phyloP scores from a whole-genome alignment of 2,797 vertebrate species.

The Alca torda region DNA sequence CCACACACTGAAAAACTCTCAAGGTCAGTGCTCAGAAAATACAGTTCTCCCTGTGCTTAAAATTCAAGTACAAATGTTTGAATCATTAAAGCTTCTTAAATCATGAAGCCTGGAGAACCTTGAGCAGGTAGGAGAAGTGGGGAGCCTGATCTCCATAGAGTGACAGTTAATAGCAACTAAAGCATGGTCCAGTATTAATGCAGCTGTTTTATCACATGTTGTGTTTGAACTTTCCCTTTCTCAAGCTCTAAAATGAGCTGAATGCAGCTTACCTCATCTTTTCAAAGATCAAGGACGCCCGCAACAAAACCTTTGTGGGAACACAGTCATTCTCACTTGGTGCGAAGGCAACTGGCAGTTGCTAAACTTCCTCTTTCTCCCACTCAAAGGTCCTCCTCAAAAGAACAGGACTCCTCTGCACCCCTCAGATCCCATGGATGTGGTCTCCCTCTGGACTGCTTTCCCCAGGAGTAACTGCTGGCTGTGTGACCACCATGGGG shows the following conservation, averaged over 20 bases:
- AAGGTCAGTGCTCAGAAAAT: not conserved
- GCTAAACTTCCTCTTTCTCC: not conserved
- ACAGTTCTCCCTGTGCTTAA: not conserved
- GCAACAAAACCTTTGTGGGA: not conserved
- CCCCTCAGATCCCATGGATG: rapidly evolving
- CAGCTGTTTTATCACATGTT: not conserved
- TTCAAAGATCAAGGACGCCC: not conserved
- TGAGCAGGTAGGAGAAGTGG: not conserved
- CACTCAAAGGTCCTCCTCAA: not conserved
- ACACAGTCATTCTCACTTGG: not conserved
- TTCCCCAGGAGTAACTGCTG: not conserved
- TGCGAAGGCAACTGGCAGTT: rapidly evolving
- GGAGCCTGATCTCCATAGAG: not conserved
- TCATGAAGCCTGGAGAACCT: not conserved
- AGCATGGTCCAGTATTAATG: not conserved
- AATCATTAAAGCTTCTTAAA: not conserved
- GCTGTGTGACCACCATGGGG: not conserved
- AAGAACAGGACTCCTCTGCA: not conserved
- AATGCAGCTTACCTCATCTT: not conserved
- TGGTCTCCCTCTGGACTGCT: not conserved
- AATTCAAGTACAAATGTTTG: not conserved
- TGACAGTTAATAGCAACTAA: not conserved
- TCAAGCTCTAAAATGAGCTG: not conserved
- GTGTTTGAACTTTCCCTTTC: not conserved
- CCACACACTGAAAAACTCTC: not conserved